Percentiles rank a stretch among this genome's conserved stretches.
These are phyloP conservation scores for Ptychoptera albimana DNA, from an alignment of 2,888 invertebrate species.

Conservation along the genomic window DNA sequence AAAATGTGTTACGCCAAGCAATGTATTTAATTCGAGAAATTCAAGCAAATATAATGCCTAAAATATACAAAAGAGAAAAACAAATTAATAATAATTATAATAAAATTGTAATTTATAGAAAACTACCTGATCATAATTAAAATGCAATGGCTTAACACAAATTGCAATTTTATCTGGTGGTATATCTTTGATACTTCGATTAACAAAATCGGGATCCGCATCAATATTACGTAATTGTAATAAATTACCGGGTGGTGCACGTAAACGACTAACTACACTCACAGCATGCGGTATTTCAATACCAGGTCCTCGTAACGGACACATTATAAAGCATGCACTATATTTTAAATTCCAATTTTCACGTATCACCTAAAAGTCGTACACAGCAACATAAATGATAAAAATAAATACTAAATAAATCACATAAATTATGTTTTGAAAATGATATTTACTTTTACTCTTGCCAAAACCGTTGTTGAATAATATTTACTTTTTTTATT, in stretches of 20 bases:
- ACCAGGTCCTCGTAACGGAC: conserved; percentile 47
- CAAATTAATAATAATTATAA: not conserved
- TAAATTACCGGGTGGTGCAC: conserved; percentile 46
- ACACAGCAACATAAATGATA: too few species aligned
- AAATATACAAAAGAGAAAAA: conserved; percentile 21
- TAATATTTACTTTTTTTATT: conserved; percentile 22
- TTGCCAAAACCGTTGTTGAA: conserved; percentile 54
- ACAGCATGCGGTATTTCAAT: conserved; percentile 47
- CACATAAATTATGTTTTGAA: not conserved
- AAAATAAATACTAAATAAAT: not conserved
- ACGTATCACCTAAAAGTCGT: conserved; percentile 51
- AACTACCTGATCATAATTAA: conserved; percentile 53
- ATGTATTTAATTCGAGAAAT: conserved; percentile 72
- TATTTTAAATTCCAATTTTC: conserved; percentile 91
- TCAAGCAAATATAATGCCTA: conserved; percentile 64
- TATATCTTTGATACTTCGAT: conserved; percentile 16
- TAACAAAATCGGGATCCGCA: conserved; percentile 24
- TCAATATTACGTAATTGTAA: conserved; percentile 44
- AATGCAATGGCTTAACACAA: conserved; percentile 85
- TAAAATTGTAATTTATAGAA: not conserved
- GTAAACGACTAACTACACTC: conserved; percentile 46
- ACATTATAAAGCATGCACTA: conserved; percentile 78
- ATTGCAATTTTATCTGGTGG: conserved; percentile 47
- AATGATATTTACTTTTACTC: conserved; percentile 44
- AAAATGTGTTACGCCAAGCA: conserved; percentile 74